phyloP scores from a whole-genome alignment of 2,888 invertebrate genomes.

The Limnephilus auricula region DNA sequence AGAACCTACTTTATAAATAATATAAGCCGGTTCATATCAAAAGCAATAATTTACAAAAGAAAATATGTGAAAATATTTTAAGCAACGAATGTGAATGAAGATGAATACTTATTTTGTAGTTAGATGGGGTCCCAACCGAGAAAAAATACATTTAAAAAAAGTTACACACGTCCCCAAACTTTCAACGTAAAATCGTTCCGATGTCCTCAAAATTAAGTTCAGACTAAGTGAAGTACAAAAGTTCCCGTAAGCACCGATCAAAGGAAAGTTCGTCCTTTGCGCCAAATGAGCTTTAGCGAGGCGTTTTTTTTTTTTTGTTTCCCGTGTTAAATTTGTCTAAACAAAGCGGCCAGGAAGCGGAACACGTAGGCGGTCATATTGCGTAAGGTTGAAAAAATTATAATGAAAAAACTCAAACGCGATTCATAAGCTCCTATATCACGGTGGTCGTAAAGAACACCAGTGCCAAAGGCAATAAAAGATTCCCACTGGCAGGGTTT shows the following conservation, averaged over 20 bases:
- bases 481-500: constrained; percentile 56
- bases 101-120: background rate
- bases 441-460: constrained; percentile 65
- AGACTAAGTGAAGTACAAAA: background rate
- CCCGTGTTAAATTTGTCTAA: constrained; percentile 34
- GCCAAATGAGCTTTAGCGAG: constrained; percentile 21
- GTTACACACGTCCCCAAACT: background rate
- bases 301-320: constrained; percentile 23
- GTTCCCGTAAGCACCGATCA: background rate
- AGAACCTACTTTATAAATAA: too few relatives aligned
- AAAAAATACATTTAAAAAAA: background rate
- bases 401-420: constrained; percentile 62
- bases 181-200: background rate
- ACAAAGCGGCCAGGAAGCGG: constrained; percentile 49
- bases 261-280: constrained; percentile 14
- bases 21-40: too few relatives aligned
- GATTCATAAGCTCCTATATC: constrained; percentile 65
- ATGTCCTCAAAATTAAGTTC: background rate
- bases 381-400: constrained; percentile 61
- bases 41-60: too few relatives aligned
- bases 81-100: background rate
- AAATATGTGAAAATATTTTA: too few relatives aligned
- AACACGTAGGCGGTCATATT: constrained; percentile 57
- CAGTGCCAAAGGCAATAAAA: constrained; percentile 65
- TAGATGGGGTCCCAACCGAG: background rate